Evolutionary conservation across 2,888 invertebrate genomes (phyloP).

Genomic region (Caenorhabditis japonica): DNA sequence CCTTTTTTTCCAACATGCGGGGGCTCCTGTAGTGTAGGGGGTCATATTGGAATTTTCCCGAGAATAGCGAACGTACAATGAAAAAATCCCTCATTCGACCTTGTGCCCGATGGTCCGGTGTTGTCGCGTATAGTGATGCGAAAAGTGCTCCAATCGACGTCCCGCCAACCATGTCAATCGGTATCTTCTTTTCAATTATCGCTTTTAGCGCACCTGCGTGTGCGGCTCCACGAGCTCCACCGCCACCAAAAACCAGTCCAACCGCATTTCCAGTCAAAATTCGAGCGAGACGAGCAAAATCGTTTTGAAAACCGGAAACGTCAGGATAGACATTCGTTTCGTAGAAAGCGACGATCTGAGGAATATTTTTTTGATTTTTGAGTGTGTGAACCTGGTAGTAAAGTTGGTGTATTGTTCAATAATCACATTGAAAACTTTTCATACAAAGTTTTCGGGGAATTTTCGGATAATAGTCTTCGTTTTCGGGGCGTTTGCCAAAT

Average conservation of each 20-base stretch:
- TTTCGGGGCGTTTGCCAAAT: no score
- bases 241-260: constrained; percentile 95
- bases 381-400: no score
- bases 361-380: background rate
- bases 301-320: constrained; percentile 78
- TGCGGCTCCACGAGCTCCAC: constrained; percentile 95
- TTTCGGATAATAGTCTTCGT: no score
- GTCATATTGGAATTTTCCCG: no score
- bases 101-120: constrained; percentile 29
- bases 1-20: no score
- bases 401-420: no score
- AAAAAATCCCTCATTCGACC: constrained; percentile 78
- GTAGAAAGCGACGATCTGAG: constrained; percentile 62
- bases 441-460: no score
- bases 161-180: constrained; percentile 98
- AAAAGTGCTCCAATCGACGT: constrained; percentile 98
- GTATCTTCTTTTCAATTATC: constrained; percentile 94
- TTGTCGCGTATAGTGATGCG: constrained; percentile 85
- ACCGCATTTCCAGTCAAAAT: constrained; percentile 96
- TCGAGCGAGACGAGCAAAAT: constrained; percentile 94
- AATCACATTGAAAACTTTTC: no score
- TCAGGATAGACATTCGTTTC: constrained; percentile 77
- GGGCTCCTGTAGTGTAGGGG: no score
- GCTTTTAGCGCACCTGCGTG: constrained; percentile 97
- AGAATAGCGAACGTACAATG: no score